A percentile compares a stretch with the other conserved stretches of the same genome.
Conservation (phyloP, 2,888 invertebrate species). For the Balanococcus diminutus region DNA sequence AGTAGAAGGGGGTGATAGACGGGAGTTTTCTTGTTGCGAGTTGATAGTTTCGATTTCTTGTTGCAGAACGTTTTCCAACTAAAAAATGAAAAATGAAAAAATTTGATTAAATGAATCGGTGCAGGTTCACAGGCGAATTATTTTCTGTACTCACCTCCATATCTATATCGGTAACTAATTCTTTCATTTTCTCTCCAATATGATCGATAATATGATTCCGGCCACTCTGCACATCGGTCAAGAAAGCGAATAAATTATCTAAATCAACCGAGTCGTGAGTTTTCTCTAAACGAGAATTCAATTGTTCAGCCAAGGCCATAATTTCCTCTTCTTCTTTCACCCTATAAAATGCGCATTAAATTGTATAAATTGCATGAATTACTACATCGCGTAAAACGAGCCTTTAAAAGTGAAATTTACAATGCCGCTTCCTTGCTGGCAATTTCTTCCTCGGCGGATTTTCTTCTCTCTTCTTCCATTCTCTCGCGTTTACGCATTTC, state of each 20-base stretch:
- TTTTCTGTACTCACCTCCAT: constrained; percentile 68
- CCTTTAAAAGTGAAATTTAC: constrained; percentile 32
- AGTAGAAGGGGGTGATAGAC: constrained; percentile 57
- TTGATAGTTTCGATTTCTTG: constrained; percentile 67
- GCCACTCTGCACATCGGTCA: constrained; percentile 75
- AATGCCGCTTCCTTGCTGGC: constrained; percentile 14
- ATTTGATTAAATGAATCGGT: neutral
- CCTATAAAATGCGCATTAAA: constrained; percentile 61
- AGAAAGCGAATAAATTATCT: constrained; percentile 87
- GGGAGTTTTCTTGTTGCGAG: constrained; percentile 62
- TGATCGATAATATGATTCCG: constrained; percentile 76
- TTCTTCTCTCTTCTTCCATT: constrained; percentile 70
- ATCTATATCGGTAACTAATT: constrained; percentile 80
- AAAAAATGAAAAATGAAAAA: constrained; percentile 55
- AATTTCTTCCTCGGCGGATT: constrained; percentile 29
- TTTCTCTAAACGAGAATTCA: constrained; percentile 67
- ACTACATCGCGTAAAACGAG: neutral
- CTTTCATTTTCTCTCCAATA: constrained; percentile 83
- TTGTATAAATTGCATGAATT: neutral
- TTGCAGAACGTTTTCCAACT: constrained; percentile 70
- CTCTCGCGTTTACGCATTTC: constrained; percentile 82
- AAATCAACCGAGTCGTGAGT: constrained; percentile 78
- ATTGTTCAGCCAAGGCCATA: constrained; percentile 73
- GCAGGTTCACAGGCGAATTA: neutral
- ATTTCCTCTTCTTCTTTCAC: constrained; percentile 69